Conservation (phyloP, 2,888 invertebrate species). For the Metallyticus violacea region DNA sequence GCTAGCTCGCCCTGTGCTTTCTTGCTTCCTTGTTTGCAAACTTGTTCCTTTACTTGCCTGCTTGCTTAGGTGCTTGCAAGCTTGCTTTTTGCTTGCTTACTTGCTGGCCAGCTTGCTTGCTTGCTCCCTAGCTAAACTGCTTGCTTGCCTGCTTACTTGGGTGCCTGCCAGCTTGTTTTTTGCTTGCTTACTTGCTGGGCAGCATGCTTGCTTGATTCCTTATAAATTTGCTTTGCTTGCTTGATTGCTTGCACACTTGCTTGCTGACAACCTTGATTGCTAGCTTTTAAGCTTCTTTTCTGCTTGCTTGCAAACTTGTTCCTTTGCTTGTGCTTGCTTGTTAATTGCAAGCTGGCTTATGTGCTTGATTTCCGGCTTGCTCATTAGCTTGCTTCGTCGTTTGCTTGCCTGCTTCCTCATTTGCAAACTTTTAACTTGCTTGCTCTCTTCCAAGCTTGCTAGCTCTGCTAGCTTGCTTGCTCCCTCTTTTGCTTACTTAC, state of each 20-base stretch:
- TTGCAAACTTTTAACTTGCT: background rate
- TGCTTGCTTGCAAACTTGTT: background rate
- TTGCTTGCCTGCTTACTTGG: background rate
- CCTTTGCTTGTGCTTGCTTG: too few relatives aligned
- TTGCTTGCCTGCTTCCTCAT: background rate
- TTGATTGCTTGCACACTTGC: background rate
- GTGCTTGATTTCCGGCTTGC: background rate
- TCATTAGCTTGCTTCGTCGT: background rate
- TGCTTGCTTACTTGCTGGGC: background rate
- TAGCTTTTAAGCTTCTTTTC: too few relatives aligned
- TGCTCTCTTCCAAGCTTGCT: background rate
- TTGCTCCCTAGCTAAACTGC: background rate
- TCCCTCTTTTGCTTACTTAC: background rate
- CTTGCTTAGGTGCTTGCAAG: background rate
- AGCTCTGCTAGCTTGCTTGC: background rate
- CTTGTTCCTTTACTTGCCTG: background rate
- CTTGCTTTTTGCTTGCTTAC: background rate
- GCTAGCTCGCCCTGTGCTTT: background rate
- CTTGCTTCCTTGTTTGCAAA: background rate
- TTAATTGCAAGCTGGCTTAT: background rate
- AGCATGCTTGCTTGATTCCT: background rate
- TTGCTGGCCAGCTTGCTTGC: background rate
- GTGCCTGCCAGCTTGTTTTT: too few relatives aligned
- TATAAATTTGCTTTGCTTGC: background rate
- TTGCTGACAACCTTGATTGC: background rate